These are phyloP conservation scores for Phalacrocorax pelagicus DNA, from an alignment of 2,113 vertebrate species.

Conservation along the genomic window DNA sequence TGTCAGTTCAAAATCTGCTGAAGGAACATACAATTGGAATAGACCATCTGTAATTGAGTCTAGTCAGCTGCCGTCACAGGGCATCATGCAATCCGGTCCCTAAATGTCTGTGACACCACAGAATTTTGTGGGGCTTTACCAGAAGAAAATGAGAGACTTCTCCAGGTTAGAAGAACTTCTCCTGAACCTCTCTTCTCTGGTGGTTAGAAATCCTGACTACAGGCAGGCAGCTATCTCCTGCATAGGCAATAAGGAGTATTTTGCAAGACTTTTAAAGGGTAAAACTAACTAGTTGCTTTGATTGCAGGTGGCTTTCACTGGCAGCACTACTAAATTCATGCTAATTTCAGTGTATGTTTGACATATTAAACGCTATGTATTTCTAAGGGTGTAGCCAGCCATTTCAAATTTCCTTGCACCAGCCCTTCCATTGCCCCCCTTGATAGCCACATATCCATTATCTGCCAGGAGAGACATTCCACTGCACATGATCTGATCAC, in stretches of 20 bases:
- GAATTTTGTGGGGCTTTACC: background rate
- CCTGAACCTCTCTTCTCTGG: background rate
- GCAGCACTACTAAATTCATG: background rate
- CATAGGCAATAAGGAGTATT: background rate
- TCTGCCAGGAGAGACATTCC: background rate
- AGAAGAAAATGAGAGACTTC: background rate
- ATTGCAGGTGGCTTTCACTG: background rate
- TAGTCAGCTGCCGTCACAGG: background rate
- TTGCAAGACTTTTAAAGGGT: background rate
- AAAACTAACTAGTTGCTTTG: background rate
- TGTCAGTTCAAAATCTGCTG: background rate
- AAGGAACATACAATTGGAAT: background rate
- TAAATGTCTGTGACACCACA: too few relatives aligned
- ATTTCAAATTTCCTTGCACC: background rate
- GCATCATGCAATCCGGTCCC: background rate
- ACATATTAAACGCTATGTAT: background rate
- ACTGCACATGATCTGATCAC: background rate
- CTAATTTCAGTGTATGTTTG: background rate
- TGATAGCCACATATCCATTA: background rate
- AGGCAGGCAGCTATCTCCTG: background rate
- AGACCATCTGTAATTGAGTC: rapidly evolving
- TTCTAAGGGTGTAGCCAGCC: background rate
- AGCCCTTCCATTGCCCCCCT: background rate
- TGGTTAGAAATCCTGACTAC: background rate
- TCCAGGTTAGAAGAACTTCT: background rate